Evolutionary conservation across 2,888 invertebrate genomes (phyloP), one percentile per base, ranked within the genome.

Genomic region (Choreutis nemorana): DNA sequence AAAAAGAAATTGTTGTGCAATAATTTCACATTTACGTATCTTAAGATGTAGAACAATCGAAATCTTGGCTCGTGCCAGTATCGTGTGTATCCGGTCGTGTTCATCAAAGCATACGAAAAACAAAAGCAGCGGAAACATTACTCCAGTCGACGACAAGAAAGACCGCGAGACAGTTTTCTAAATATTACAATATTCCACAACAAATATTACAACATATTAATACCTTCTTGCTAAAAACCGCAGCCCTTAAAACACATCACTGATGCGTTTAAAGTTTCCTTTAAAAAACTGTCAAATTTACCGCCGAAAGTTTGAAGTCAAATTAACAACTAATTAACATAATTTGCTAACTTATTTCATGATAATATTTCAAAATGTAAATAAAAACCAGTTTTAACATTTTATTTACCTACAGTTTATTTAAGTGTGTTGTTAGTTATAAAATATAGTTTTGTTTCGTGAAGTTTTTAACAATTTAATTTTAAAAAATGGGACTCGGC

Each of bases 81-180:
- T 52, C 61, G 37, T 51, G 54, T 53, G 49, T 35, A 48, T 35
- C 42, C 12, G 26, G 33, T 33, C 54, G 63, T 73, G 73, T 37
- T 62, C 70, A 73, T 38, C 71, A 70, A 71, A 71, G 50, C 75
- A 53, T 75, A 66, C 39, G 62, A 44, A 62, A 70, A 70, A 78
- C 75, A 78, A 77, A 71, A 66, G 67, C 70, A 53, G 54, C 64
- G 68, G 70, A 67, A 58, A 65, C 56, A 62, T 61, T 59, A 56
- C 58, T 60, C 51, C 73, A 77, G 77, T 75, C 63, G 53, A 51
- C 61, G 61, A 67, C 71, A 72, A 73, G 75, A 71, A 67, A 65
- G 45, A 44, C 50, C 39, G 39, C 51, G 51, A 58, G 59, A 63
- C 62, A 68, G 67, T 64, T 65, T 64, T 57, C 56, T 55, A 56